phyloP scores from a whole-genome alignment of 2,113 vertebrate genomes.

The Callopanchax toddi region DNA sequence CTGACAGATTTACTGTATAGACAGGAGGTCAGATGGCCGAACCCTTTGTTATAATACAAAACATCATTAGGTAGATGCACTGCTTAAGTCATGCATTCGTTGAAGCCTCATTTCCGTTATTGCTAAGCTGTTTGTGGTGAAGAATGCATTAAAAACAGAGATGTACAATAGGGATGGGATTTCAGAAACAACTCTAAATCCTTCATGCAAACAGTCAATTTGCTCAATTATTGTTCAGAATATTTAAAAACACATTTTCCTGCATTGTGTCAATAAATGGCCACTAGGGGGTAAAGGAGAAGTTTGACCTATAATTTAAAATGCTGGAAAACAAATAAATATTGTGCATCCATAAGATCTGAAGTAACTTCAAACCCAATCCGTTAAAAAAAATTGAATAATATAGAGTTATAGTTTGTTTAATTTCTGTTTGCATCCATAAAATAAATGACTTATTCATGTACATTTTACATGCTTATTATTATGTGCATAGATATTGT shows the following conservation, averaged over 20 bases:
- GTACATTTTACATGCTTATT: no score
- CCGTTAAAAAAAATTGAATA: no score
- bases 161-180: neutral
- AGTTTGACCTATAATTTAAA: neutral
- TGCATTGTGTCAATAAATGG: neutral
- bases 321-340: neutral
- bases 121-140: constrained; percentile 21
- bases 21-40: constrained; percentile 71
- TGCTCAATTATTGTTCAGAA: neutral
- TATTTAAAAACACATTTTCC: neutral
- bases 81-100: constrained; percentile 18
- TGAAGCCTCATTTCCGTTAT: constrained; percentile 13
- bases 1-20: constrained; percentile 73
- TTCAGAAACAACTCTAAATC: neutral
- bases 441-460: no score
- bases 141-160: constrained; percentile 14
- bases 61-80: constrained; percentile 50
- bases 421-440: no score
- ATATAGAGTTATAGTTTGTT: no score
- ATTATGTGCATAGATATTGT: no score
- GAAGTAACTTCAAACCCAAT: no score
- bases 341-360: no score
- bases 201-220: neutral
- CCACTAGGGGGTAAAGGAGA: neutral
- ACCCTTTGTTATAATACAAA: constrained; percentile 60